Conservation (phyloP, 2,888 invertebrate species). For the Cabera pusaria region DNA sequence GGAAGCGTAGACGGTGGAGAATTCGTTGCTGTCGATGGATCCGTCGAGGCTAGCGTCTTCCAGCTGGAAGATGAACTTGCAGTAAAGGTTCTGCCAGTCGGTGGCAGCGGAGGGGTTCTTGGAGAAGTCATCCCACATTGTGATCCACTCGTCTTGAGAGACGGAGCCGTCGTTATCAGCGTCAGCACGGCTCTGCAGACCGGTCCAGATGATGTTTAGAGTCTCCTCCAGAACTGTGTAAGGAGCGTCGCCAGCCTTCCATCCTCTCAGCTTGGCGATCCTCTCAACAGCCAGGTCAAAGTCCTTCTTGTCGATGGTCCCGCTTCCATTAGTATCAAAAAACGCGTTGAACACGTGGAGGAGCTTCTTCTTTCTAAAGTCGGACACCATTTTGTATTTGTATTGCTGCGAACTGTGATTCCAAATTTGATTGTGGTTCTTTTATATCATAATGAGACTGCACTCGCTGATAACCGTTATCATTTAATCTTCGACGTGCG, state of each 20-base stretch:
- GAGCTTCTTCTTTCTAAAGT: conserved; percentile 95
- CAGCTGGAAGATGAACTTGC: conserved; percentile 93
- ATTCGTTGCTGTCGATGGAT: conserved; percentile 90
- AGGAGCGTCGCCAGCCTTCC: conserved; percentile 88
- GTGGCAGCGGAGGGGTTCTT: conserved; percentile 84
- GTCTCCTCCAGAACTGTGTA: conserved; percentile 89
- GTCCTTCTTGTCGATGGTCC: conserved; percentile 93
- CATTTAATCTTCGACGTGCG: conserved; percentile 20
- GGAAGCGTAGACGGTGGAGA: conserved; percentile 90
- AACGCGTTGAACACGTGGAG: conserved; percentile 93
- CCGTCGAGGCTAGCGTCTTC: conserved; percentile 92
- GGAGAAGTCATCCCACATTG: conserved; percentile 87
- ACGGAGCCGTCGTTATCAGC: conserved; percentile 93
- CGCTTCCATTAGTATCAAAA: conserved; percentile 95
- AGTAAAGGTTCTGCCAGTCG: conserved; percentile 93
- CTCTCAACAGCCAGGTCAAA: conserved; percentile 93
- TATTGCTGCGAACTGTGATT: conserved; percentile 20
- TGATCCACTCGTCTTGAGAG: conserved; percentile 51
- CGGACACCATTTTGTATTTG: conserved; percentile 86
- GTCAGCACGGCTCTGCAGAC: conserved; percentile 90
- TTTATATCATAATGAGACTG: conserved; percentile 15
- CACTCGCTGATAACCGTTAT: conserved; percentile 31
- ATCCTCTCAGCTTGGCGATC: conserved; percentile 90
- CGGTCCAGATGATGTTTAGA: conserved; percentile 92
- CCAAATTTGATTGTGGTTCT: conserved; percentile 12